Evolutionary conservation across 2,113 vertebrate species (phyloP).

Genomic region (Herpetotheres cachinnans): DNA sequence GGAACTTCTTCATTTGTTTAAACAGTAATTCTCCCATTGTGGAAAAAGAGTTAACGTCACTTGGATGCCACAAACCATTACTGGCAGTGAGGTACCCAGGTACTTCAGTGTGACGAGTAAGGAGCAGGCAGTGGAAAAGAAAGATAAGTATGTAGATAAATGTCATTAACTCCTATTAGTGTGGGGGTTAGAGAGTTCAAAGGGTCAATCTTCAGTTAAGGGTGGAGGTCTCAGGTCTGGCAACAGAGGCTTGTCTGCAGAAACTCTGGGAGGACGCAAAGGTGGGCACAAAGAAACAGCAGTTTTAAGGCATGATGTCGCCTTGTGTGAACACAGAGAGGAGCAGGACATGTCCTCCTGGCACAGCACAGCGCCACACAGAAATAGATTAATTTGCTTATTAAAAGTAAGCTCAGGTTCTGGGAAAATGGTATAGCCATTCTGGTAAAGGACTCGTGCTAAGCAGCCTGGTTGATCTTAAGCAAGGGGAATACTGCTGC

Average conservation of each 20-base stretch:
- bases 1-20: not conserved
- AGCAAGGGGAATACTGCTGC: not conserved
- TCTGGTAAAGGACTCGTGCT: not conserved
- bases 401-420: not conserved
- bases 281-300: not conserved
- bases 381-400: not conserved
- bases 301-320: not conserved
- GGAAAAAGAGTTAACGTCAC: not conserved
- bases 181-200: not conserved
- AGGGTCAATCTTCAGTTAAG: not conserved
- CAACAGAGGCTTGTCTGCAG: not conserved
- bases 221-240: not conserved
- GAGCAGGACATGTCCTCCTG: not conserved
- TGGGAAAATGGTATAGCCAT: not conserved
- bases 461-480: not conserved
- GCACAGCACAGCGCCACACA: not conserved
- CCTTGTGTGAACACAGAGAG: not conserved
- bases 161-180: slow-evolving; percentile 26
- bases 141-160: not conserved
- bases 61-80: not conserved
- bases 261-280: not conserved
- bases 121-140: not conserved
- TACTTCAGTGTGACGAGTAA: not conserved
- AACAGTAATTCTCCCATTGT: not conserved
- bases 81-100: not conserved